Evolutionary conservation across 1,140 invertebrate genomes (phyloP).

Genomic region (Lasioglossum baleicum): DNA sequence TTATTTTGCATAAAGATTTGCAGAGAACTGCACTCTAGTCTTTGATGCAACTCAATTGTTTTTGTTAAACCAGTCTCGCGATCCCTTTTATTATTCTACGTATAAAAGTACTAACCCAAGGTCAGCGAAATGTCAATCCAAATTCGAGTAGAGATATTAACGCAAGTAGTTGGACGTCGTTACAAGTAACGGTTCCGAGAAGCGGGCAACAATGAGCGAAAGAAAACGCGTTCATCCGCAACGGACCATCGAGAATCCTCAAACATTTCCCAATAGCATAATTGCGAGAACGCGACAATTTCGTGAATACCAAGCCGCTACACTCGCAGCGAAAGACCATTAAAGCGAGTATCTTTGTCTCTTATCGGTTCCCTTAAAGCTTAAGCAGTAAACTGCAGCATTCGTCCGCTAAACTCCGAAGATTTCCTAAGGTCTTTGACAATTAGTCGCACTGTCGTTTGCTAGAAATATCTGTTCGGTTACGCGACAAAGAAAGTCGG

Average conservation of each 20-base stretch:
- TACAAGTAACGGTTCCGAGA: not conserved
- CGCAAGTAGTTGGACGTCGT: not conserved
- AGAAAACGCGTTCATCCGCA: too few relatives aligned
- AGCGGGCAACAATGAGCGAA: too few relatives aligned
- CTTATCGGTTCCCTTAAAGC: not conserved
- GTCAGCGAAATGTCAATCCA: too few relatives aligned
- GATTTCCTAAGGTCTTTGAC: not conserved
- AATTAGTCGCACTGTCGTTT: conserved; percentile 21
- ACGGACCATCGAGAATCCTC: too few relatives aligned
- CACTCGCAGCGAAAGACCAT: not conserved
- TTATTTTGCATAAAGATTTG: too few relatives aligned
- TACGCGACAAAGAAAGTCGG: too few relatives aligned
- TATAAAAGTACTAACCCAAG: too few relatives aligned
- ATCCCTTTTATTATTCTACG: too few relatives aligned
- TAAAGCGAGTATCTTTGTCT: conserved; percentile 22
- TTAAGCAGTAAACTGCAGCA: not conserved
- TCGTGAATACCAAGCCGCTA: not conserved
- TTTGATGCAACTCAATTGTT: too few relatives aligned
- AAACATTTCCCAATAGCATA: not conserved
- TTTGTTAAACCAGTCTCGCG: too few relatives aligned
- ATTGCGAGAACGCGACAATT: conserved; percentile 2
- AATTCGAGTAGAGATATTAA: too few relatives aligned
- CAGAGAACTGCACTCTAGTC: too few relatives aligned
- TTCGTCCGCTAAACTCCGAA: conserved; percentile 26
- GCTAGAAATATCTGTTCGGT: not conserved